phyloP scores from a whole-genome alignment of 1,140 invertebrate genomes.

The Lepidurus apus region DNA sequence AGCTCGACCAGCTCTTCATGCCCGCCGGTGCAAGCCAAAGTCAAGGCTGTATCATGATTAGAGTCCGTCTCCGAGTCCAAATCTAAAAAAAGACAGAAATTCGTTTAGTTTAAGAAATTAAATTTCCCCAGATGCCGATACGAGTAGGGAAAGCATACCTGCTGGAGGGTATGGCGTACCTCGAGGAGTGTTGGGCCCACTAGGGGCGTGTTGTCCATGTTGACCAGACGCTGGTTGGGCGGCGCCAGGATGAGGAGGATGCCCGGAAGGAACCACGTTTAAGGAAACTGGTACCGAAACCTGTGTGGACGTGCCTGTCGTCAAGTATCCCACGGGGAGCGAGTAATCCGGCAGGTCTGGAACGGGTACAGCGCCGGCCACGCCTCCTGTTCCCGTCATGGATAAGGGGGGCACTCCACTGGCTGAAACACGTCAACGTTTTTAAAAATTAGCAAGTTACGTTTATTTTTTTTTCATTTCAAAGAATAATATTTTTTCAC shows the following conservation, averaged over 20 bases:
- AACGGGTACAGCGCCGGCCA: not conserved
- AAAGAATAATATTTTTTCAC: too few relatives aligned
- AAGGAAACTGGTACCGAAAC: not conserved
- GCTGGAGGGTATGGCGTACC: constrained; percentile 16
- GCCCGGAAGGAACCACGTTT: not conserved
- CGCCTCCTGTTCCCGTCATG: not conserved
- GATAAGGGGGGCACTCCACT: not conserved
- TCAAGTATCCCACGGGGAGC: not conserved
- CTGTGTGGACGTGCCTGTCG: not conserved
- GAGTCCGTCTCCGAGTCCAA: constrained; percentile 95
- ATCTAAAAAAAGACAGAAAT: constrained; percentile 48
- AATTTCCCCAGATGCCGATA: not conserved
- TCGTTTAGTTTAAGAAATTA: not conserved
- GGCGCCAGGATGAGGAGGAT: not conserved
- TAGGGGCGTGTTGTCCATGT: not conserved
- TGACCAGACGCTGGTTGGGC: not conserved
- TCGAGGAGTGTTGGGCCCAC: constrained; percentile 12
- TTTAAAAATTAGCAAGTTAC: not conserved
- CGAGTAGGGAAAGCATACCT: not conserved
- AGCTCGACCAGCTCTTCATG: constrained; percentile 92
- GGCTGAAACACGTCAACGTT: not conserved
- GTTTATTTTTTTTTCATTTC: too few relatives aligned
- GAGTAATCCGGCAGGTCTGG: not conserved
- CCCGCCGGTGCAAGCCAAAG: constrained; percentile 92
- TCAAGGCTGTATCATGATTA: constrained; percentile 96